Evolutionary conservation across 1,140 invertebrate genomes (phyloP).

Genomic region (Trichonephila inaurata): DNA sequence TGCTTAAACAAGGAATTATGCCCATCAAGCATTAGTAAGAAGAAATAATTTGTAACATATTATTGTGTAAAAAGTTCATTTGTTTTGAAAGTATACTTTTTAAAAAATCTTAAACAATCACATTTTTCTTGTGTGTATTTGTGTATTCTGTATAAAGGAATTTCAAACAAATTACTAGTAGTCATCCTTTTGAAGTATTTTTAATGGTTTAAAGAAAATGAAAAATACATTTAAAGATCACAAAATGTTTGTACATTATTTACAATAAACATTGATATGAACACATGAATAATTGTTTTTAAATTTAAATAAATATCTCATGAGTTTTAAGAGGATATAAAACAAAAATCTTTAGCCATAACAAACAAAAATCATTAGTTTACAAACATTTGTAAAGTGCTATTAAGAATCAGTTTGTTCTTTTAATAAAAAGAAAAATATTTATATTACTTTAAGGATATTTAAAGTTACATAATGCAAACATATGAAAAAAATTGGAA

Average conservation of each 20-base stretch:
- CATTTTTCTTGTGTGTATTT: not conserved
- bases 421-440: too few species aligned
- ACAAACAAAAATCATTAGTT: too few species aligned
- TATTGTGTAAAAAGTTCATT: not conserved
- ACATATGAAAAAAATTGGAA: too few species aligned
- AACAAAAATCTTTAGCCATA: too few species aligned
- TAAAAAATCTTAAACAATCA: not conserved
- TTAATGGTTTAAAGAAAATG: not conserved
- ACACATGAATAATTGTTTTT: too few species aligned
- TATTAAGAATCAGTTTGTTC: too few species aligned
- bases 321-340: too few species aligned
- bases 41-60: not conserved
- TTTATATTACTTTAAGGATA: too few species aligned
- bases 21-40: conserved; percentile 81
- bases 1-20: conserved; percentile 93
- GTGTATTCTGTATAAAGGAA: not conserved
- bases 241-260: not conserved
- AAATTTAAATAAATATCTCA: too few species aligned
- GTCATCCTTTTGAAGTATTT: not conserved
- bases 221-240: not conserved
- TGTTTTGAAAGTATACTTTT: not conserved
- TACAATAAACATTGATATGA: not conserved
- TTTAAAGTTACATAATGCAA: too few species aligned
- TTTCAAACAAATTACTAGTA: not conserved
- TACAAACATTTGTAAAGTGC: too few species aligned